Conservation (phyloP, 1,140 invertebrate species). For the Parapsyche elsis region DNA sequence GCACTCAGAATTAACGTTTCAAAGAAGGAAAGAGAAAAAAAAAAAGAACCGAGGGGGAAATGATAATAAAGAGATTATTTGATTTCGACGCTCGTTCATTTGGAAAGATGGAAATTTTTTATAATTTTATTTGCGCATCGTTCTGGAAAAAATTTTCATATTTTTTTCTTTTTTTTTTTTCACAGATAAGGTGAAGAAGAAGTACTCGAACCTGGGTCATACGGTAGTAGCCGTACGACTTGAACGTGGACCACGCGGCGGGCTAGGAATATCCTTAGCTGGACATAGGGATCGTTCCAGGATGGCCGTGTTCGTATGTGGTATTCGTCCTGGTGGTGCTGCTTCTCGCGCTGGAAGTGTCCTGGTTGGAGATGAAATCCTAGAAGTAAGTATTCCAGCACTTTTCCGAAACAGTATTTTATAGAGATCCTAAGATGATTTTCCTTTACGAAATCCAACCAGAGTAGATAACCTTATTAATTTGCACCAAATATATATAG, state of each 20-base stretch:
- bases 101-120: no score
- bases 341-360: conserved; percentile 82
- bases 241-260: conserved; percentile 67
- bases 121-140: no score
- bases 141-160: not conserved
- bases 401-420: no score
- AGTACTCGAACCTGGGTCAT: conserved; percentile 79
- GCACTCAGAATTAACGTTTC: no score
- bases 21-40: no score
- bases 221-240: conserved; percentile 79
- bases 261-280: conserved; percentile 91
- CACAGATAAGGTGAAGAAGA: conserved; percentile 90
- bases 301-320: conserved; percentile 97
- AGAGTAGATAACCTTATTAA: no score
- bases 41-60: no score
- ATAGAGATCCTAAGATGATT: not conserved
- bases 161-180: conserved; percentile 10
- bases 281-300: conserved; percentile 94
- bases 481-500: no score
- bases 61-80: no score
- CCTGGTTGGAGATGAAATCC: conserved; percentile 92
- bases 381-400: conserved; percentile 77
- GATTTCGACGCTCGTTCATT: no score
- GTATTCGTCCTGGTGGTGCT: conserved; percentile 88
- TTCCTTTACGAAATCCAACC: no score